A percentile compares a stretch with the other conserved stretches of the same genome.
phyloP scores from a whole-genome alignment of 2,797 vertebrate genomes.

The Pseudochromis fuscus region DNA sequence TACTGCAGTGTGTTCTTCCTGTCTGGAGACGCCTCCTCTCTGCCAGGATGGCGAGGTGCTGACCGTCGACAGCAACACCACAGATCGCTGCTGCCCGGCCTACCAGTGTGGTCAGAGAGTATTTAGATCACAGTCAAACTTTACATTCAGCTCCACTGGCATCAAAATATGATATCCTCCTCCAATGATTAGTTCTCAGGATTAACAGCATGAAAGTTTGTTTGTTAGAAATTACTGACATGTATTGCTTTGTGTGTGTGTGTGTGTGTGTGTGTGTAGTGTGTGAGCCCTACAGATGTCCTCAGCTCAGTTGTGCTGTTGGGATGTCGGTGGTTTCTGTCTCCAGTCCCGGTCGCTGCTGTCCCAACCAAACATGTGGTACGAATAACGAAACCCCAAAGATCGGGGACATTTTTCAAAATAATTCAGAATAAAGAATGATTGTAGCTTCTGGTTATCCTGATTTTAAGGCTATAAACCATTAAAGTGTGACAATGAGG shows the following conservation, averaged over 20 bases:
- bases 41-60: conserved; percentile 92
- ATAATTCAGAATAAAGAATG: not conserved
- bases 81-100: conserved; percentile 91
- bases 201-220: too few species aligned
- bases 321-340: conserved; percentile 89
- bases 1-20: conserved; percentile 87
- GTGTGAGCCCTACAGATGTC: conserved; percentile 92
- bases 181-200: too few species aligned
- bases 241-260: conserved; percentile 13
- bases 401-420: not conserved
- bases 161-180: too few species aligned
- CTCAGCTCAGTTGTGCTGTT: conserved; percentile 86
- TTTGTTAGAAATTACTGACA: not conserved
- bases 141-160: too few species aligned
- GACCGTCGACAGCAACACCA: conserved; percentile 86
- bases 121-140: too few species aligned
- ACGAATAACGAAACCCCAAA: conserved; percentile 34
- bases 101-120: conserved; percentile 91
- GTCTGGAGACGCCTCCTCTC: conserved; percentile 83
- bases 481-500: not conserved
- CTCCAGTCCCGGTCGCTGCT: conserved; percentile 88
- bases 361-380: conserved; percentile 93
- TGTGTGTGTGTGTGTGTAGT: conserved; percentile 77
- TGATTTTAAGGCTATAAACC: too few species aligned
- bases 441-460: too few species aligned